Percentiles rank a stretch among this genome's conserved stretches.
Evolutionary conservation across 30 jellyfish, hydroid and myxozoan genomes (phyloP).

Genomic region (Aurelia coerulea): DNA sequence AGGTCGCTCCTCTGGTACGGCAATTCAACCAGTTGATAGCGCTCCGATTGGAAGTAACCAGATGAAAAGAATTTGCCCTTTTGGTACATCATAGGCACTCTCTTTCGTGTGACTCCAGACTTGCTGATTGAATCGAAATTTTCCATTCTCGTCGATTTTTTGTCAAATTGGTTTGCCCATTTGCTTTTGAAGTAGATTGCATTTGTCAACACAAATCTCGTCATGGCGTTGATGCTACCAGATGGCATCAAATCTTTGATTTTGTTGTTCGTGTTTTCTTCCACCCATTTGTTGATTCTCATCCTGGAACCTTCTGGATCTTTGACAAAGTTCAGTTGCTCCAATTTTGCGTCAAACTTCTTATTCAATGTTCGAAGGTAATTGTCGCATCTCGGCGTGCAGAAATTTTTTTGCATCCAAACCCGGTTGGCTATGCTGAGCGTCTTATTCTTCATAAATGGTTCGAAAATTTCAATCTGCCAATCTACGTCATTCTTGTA

Average conservation of each 20-base stretch:
- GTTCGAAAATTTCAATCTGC: slow-evolving; percentile 20
- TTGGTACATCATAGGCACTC: slow-evolving; percentile 62
- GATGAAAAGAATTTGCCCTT: slow-evolving; percentile 36
- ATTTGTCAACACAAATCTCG: slow-evolving; percentile 70
- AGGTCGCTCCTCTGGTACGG: slow-evolving; percentile 63
- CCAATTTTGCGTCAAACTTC: slow-evolving; percentile 36
- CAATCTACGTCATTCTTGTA: background rate
- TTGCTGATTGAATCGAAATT: slow-evolving; percentile 21
- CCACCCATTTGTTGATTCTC: slow-evolving; percentile 75
- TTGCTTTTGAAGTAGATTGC: slow-evolving; percentile 73
- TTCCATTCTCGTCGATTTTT: slow-evolving; percentile 1
- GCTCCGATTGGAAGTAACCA: slow-evolving; percentile 31
- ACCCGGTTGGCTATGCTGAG: slow-evolving; percentile 70
- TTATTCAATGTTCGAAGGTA: slow-evolving; percentile 12
- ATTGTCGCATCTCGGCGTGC: slow-evolving; percentile 21
- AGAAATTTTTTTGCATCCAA: slow-evolving; percentile 71
- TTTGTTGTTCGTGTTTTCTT: slow-evolving; percentile 49
- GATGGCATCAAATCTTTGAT: slow-evolving; percentile 55
- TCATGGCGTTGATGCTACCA: slow-evolving; percentile 48
- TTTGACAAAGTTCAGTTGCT: slow-evolving; percentile 35
- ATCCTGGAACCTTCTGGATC: slow-evolving; percentile 44
- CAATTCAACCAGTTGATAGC: slow-evolving; percentile 60
- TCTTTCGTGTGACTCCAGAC: background rate
- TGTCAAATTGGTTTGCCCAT: slow-evolving; percentile 63
- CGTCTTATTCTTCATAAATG: slow-evolving; percentile 25